Evolutionary conservation across 2,888 invertebrate genomes (phyloP).

Genomic region (Sialis fuliginosa): DNA sequence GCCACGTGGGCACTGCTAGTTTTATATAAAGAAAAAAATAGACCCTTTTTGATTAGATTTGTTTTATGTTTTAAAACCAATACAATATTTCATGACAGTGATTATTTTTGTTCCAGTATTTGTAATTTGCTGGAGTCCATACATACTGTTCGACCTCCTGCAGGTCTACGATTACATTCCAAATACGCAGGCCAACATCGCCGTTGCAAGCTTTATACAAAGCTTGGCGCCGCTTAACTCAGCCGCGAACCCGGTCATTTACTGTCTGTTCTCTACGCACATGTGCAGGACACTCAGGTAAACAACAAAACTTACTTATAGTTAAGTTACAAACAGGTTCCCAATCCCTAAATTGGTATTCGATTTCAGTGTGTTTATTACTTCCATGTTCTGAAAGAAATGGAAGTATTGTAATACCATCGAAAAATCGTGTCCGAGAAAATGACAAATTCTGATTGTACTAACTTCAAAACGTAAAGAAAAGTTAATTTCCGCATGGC

Average conservation of each 20-base stretch:
- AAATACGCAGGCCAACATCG: slow-evolving; percentile 61
- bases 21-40: too few relatives aligned
- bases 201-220: slow-evolving; percentile 84
- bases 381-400: too few relatives aligned
- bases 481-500: too few relatives aligned
- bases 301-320: too few relatives aligned
- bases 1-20: too few relatives aligned
- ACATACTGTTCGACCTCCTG: slow-evolving; percentile 80
- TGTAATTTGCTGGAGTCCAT: slow-evolving; percentile 91
- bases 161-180: slow-evolving; percentile 80
- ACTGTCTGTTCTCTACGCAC: slow-evolving; percentile 85
- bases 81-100: too few relatives aligned
- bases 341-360: too few relatives aligned
- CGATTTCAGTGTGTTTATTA: background rate
- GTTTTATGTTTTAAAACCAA: background rate
- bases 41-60: background rate
- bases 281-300: slow-evolving; percentile 77
- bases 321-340: background rate
- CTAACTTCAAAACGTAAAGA: too few relatives aligned
- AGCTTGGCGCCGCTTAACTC: slow-evolving; percentile 86
- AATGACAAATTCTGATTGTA: too few relatives aligned
- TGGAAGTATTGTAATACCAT: too few relatives aligned
- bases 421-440: too few relatives aligned
- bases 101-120: slow-evolving; percentile 48
- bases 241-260: slow-evolving; percentile 88